phyloP scores from a whole-genome alignment of 2,113 vertebrate species.

The Melanocharis versteri region DNA sequence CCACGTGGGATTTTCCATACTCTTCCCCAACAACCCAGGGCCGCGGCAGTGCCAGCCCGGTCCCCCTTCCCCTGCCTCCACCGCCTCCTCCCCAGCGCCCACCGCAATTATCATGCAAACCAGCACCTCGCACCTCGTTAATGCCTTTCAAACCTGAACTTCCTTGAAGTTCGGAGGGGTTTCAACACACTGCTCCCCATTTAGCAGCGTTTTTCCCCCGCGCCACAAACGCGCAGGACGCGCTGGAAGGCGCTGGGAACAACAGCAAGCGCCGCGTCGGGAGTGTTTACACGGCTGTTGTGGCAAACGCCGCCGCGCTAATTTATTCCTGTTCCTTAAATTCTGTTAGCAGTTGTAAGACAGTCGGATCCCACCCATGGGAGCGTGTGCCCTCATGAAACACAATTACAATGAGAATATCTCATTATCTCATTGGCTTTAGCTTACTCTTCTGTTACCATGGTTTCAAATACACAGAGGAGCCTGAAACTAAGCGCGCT shows the following conservation, averaged over 20 bases:
- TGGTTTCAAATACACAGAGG: conserved; percentile 89
- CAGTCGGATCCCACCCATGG: conserved; percentile 80
- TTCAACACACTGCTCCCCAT: conserved; percentile 48
- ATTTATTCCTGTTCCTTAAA: conserved; percentile 75
- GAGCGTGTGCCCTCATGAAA: conserved; percentile 81
- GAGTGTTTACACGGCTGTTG: conserved; percentile 67
- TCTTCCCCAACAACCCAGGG: background rate
- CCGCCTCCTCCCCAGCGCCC: conserved; percentile 21
- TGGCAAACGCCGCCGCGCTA: conserved; percentile 59
- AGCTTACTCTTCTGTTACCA: conserved; percentile 87
- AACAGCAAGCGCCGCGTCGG: conserved; percentile 37
- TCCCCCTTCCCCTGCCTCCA: conserved; percentile 15
- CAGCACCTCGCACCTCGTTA: conserved; percentile 60
- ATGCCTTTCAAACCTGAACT: conserved; percentile 72
- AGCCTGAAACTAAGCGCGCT: conserved; percentile 77
- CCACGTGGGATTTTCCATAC: background rate
- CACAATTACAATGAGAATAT: conserved; percentile 87
- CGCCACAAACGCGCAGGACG: background rate
- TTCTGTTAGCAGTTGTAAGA: conserved; percentile 80
- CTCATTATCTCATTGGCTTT: conserved; percentile 89
- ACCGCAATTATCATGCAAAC: conserved; percentile 77
- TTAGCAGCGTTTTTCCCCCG: conserved; percentile 36
- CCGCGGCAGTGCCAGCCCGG: background rate
- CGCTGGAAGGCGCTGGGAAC: conserved; percentile 33
- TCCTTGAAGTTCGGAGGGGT: conserved; percentile 78